These are phyloP conservation scores for Ctenopoma kingsleyae DNA, from an alignment of 2,797 vertebrate genomes.

Conservation along the genomic window DNA sequence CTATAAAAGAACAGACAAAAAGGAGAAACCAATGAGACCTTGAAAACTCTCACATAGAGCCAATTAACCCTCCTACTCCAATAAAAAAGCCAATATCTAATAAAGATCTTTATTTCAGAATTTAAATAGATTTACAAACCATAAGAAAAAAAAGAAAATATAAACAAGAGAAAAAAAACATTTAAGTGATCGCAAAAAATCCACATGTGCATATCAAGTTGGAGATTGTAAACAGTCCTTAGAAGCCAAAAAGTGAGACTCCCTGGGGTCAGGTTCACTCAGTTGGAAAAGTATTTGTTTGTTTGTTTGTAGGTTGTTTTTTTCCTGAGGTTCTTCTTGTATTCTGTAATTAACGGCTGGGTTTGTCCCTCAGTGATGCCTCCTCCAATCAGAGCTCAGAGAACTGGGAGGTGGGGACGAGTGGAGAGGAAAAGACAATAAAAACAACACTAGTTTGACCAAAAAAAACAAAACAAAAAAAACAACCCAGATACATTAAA, in stretches of 20 bases:
- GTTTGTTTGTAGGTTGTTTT: slow-evolving; percentile 51
- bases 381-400: slow-evolving; percentile 63
- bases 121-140: slow-evolving; percentile 90
- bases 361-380: slow-evolving; percentile 53
- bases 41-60: not conserved
- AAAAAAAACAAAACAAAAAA: slow-evolving; percentile 15
- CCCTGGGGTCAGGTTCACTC: slow-evolving; percentile 56
- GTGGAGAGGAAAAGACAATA: slow-evolving; percentile 25
- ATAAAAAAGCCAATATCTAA: slow-evolving; percentile 66
- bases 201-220: slow-evolving; percentile 82
- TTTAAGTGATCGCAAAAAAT: slow-evolving; percentile 82
- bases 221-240: slow-evolving; percentile 84
- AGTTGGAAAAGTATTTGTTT: slow-evolving; percentile 46
- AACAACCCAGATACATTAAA: slow-evolving; percentile 33
- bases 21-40: slow-evolving; percentile 10
- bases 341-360: slow-evolving; percentile 59
- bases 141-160: slow-evolving; percentile 78
- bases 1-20: slow-evolving; percentile 48
- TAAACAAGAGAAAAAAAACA: slow-evolving; percentile 66
- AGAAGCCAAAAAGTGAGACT: slow-evolving; percentile 69
- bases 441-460: slow-evolving; percentile 56
- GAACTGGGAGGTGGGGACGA: slow-evolving; percentile 14
- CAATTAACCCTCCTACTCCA: not conserved
- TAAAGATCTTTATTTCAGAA: slow-evolving; percentile 88
- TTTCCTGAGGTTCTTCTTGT: slow-evolving; percentile 75